Conservation (phyloP, 2,797 vertebrate genomes). For the Cuculus canorus region DNA sequence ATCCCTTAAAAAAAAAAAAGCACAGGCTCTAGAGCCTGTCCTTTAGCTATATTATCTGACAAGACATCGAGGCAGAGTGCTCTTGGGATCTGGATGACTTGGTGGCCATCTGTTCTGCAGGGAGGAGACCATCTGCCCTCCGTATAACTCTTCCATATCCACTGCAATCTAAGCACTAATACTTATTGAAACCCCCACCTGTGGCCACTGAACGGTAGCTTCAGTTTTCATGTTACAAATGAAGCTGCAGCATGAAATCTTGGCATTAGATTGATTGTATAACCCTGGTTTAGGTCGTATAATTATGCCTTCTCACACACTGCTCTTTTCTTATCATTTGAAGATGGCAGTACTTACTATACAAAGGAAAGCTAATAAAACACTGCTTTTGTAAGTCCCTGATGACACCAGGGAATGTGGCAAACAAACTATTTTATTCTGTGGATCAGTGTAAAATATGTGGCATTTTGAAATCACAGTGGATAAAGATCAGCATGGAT, state of each 20-base stretch:
- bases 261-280: neutral
- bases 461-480: neutral
- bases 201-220: neutral
- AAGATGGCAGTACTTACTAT: neutral
- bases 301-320: neutral
- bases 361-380: slow-evolving; percentile 24
- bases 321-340: neutral
- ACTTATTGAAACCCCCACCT: slow-evolving; percentile 29
- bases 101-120: slow-evolving; percentile 43
- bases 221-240: neutral
- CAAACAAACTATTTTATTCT: neutral
- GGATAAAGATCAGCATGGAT: neutral
- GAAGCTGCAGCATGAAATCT: neutral
- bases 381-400: neutral
- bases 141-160: neutral
- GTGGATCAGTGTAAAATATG: neutral
- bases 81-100: slow-evolving; percentile 19
- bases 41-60: neutral
- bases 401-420: neutral
- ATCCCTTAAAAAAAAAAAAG: neutral
- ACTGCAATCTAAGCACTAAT: neutral
- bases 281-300: neutral
- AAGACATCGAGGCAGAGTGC: neutral
- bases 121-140: slow-evolving; percentile 33
- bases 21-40: neutral